These are phyloP conservation scores for Mobula birostris DNA, from an alignment of 2,113 vertebrate genomes.

Conservation along the genomic window DNA sequence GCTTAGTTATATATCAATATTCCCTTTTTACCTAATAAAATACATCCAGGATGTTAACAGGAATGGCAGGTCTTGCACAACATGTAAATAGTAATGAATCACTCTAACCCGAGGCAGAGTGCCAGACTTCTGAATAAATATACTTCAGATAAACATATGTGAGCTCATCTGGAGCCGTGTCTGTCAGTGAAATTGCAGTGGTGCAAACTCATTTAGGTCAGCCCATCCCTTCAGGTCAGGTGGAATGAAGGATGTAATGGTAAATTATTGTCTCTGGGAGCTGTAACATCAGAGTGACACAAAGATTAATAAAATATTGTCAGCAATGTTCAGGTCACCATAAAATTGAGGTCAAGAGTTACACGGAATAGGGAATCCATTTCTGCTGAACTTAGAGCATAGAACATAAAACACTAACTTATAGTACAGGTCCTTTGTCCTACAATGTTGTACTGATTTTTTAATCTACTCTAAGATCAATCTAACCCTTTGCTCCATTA, in stretches of 20 bases:
- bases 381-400: not conserved
- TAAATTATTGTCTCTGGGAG: not conserved
- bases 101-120: not conserved
- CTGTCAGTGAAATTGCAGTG: not conserved
- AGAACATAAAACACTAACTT: no score
- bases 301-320: not conserved
- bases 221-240: not conserved
- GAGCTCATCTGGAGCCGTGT: not conserved
- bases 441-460: no score
- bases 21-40: not conserved
- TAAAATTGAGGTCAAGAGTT: not conserved
- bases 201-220: not conserved
- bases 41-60: not conserved
- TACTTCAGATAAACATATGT: not conserved
- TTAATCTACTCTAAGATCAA: no score
- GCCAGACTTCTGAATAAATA: not conserved
- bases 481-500: no score
- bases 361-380: not conserved
- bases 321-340: not conserved
- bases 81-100: not conserved
- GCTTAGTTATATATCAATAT: no score
- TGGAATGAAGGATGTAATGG: not conserved
- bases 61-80: not conserved
- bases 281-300: not conserved
- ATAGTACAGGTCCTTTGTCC: no score